Base-by-base conservation (phyloP, 92 coral and sea anemone species). In the Heliopora coerulea region DNA sequence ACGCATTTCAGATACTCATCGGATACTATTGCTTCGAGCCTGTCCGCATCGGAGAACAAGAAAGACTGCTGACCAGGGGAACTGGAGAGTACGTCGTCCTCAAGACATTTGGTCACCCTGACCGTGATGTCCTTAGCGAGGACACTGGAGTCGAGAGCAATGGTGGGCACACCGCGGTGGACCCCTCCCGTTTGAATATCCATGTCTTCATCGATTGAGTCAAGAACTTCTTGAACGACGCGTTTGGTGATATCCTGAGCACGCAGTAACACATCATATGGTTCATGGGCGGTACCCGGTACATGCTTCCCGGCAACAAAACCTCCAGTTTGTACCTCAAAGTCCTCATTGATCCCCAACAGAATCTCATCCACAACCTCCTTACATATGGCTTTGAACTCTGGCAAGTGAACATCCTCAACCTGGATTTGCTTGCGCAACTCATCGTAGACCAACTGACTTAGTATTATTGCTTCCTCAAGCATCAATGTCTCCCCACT, bases 301-400 rank as follows among this genome's bases (percentile, higher is more conserved):
- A 23, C 62, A 62, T 33, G 76, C 4, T 31, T 20, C 17, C 62
- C 59, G 49, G 30, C 50, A 32, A 70, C 63, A 34, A 49, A 70
- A 19, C 77, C 77, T 70, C 77, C 77, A 5, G 77, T 70, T 54
- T 31, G 62, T 32, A 70, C 54, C 77, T 70, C 77, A 70, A 70
- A 70, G 37, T 70, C 49, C 49, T 70, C 77, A 39, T 54, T 70
- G 40, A 70, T 70, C 77, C 77, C 77, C 8, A 70, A 50, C 32
- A 70, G 24, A 14, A 70, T 54, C 30, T 70, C 77, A 18, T 33
- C 60, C 7, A 52, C 77, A 34, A 70, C 62, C 15, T 70, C 77
- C 32, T 70, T 52, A 37, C 77, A 70, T 0, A 70, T 37, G 24
- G 62, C 28, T 58, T 48, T 50, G 17, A 70, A 52, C 25, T 70